Evolutionary conservation across 2,797 vertebrate species (phyloP).

Genomic region (Chaetophractus vellerosus): DNA sequence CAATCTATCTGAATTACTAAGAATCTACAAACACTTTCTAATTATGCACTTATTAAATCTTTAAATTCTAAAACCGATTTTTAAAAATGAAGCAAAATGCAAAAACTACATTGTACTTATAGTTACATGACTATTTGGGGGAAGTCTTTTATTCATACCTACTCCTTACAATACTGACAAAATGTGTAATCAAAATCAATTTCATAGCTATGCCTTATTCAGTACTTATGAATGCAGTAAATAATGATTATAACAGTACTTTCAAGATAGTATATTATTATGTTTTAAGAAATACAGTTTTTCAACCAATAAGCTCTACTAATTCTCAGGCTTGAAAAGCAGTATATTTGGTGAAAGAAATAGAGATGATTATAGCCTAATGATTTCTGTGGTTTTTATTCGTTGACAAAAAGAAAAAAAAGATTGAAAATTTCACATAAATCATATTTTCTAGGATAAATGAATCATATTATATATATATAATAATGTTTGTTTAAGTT

Average conservation of each 20-base stretch:
- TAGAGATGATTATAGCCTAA: conserved; percentile 29
- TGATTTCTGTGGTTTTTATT: conserved; percentile 62
- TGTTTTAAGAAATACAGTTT: conserved; percentile 65
- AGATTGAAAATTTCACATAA: neutral
- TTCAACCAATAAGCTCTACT: conserved; percentile 55
- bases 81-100: conserved; percentile 60
- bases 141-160: conserved; percentile 40
- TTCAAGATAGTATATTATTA: neutral
- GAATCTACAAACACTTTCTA: conserved; percentile 27
- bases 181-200: conserved; percentile 65
- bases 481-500: conserved; percentile 40
- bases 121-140: conserved; percentile 26
- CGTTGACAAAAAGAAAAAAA: conserved; percentile 42
- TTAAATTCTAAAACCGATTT: conserved; percentile 38
- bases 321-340: conserved; percentile 33
- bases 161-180: neutral
- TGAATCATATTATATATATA: conserved; percentile 30
- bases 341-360: conserved; percentile 42
- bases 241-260: neutral
- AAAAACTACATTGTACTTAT: neutral
- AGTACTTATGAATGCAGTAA: neutral
- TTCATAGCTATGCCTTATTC: conserved; percentile 61
- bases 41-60: conserved; percentile 10
- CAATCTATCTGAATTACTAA: conserved; percentile 47
- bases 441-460: conserved; percentile 50